Evolutionary conservation across 2,113 vertebrate species (phyloP), one percentile per base, ranked within the genome.

Genomic region (Pandion haliaetus): DNA sequence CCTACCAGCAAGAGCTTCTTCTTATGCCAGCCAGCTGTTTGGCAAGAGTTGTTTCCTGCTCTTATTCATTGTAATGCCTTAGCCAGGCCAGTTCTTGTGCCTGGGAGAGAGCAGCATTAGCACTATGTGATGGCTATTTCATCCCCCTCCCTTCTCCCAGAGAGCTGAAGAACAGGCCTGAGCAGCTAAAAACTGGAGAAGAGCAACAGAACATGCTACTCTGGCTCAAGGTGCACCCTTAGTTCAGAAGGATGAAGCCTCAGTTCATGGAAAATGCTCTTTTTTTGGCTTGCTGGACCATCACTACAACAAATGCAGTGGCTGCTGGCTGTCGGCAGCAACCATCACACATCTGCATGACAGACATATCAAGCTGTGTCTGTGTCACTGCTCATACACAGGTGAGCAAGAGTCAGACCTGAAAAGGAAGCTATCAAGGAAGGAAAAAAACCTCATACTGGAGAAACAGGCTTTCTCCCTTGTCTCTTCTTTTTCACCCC

Each of bases 1-100:
- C 61, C 81, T 79, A 87, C 69, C 78, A 93, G 58, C 67, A 87
- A 61, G 49, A 76, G 24, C 29, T 80, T 36, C 66, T 85, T 73
- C 70, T 93, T 91, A 89, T 94, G 94, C 95, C 97, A 96, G 73
- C 70, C 97, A 95, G 91, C 81, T 95, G 91, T 86, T 97, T 97
- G 86, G 83, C 94, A 89, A 57, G 80, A 87, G 49, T 47, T 49
- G 36, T 44, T 95, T 96, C 94, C 94, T 97, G 83, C 66, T 70
- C 67, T 86, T 72, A 55, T 6, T 88, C 65, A 16, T 28, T 44
- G 34, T 20, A 82, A 78, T 21, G 80, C n/a, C 50, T 93, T 40
- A 70, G 38, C 62, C 69, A 87, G 57, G 54, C 65, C 32, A 47
- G 32, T 57, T 71, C 86, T 79, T 36, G 26, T 61, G 61, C 42